phyloP scores from a whole-genome alignment of 2,113 vertebrate genomes.

The Pseudopodoces humilis region DNA sequence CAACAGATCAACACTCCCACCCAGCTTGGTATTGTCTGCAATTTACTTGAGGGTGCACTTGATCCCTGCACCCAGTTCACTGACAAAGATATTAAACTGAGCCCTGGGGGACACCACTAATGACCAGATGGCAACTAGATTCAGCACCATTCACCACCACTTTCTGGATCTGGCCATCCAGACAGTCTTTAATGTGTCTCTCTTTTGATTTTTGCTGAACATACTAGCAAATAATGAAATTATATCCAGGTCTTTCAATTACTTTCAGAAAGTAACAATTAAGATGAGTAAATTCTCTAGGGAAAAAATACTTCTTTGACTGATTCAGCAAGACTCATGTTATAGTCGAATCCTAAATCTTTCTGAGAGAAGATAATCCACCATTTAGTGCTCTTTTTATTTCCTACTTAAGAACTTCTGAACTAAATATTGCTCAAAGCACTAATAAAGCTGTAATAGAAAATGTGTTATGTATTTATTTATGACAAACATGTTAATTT shows the following conservation, averaged over 20 bases:
- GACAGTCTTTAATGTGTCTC: neutral
- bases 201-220: neutral
- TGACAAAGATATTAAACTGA: neutral
- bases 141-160: neutral
- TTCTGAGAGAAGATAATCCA: neutral
- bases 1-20: neutral
- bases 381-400: constrained; percentile 2
- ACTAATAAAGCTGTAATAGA: neutral
- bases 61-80: accelerated
- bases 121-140: neutral
- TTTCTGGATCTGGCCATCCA: neutral
- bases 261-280: neutral
- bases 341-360: neutral
- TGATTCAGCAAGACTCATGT: neutral
- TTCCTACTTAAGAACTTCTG: neutral
- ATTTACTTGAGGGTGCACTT: accelerated
- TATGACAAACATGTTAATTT: neutral
- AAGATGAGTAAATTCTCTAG: neutral
- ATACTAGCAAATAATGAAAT: neutral
- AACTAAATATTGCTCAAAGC: neutral
- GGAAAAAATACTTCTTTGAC: neutral
- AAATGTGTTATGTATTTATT: neutral
- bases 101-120: neutral
- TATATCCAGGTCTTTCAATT: neutral
- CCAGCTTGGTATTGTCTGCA: neutral